Evolutionary conservation across 2,113 vertebrate genomes (phyloP), one percentile per base, ranked within the genome.

Genomic region (Scartelaos histophorus): DNA sequence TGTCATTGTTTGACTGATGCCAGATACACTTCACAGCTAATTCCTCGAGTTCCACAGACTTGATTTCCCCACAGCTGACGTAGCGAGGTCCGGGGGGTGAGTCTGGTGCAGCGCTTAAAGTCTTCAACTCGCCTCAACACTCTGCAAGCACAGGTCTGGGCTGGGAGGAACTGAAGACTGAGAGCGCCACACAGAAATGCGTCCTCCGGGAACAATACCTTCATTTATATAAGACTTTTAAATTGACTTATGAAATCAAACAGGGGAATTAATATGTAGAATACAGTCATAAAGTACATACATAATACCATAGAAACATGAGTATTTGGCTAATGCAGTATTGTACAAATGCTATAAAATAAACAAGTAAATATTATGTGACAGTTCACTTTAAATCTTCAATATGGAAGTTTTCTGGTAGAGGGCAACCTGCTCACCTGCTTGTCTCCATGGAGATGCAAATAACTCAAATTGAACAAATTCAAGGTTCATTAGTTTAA

Each of bases 131-230:
- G 87, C 92, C 94, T 94, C 94, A 92, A 93, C 92, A 93, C 93
- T 92, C 82, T 83, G 81, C 83, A 85, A 85, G 86, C 87, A 90
- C 84, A 82, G 80, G 86, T 84, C 93, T 84, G 91, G 92, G 90
- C 93, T 94, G 93, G 92, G 94, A 94, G 93, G 92, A 94, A 93
- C 92, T 92, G 84, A 94, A 94, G 92, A 94, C 93, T 95, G 93
- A 93, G 91, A 93, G 92, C 90, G 91, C 92, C 92, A 92, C 93
- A 87, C 92, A 93, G 93, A 6, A 22, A 24, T 16, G 35, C 0
- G 10, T 1, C 66, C 17, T 71, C 22, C 16, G 16, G 49, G 16
- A 51, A 51, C 49, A 43, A 43, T 10, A 43, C 1, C 38, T 6
- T 43, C 1, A 43, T 43, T 43, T 43, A 51, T 51, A 17, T 0